These are phyloP conservation scores for Chaetura pelagica DNA, from an alignment of 2,113 vertebrate genomes.

Conservation along the genomic window DNA sequence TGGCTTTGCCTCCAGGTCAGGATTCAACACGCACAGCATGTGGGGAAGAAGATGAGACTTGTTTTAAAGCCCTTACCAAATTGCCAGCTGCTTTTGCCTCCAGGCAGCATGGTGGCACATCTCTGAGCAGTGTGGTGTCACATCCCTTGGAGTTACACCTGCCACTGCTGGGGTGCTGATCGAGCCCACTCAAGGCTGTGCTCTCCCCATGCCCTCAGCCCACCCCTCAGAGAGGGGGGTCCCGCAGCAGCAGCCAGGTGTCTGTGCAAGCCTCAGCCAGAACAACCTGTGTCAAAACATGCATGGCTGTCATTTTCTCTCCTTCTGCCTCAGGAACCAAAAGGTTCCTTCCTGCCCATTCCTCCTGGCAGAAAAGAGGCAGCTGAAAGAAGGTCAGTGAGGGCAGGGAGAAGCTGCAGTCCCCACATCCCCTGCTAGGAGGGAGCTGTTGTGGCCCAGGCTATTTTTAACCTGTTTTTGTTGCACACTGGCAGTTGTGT, in stretches of 20 bases:
- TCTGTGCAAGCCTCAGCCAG: not conserved
- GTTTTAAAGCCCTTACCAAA: slow-evolving; percentile 25
- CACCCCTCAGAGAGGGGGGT: not conserved
- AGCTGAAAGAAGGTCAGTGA: slow-evolving; percentile 41
- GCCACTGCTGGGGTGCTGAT: not conserved
- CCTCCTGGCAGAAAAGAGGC: slow-evolving; percentile 74
- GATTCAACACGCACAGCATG: not conserved
- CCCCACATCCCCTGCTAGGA: not conserved
- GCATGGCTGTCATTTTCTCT: slow-evolving; percentile 76
- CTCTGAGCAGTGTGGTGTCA: not conserved
- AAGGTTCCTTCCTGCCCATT: slow-evolving; percentile 78
- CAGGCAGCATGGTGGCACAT: not conserved
- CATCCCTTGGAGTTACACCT: not conserved
- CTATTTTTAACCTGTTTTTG: slow-evolving; percentile 76
- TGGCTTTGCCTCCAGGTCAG: not conserved
- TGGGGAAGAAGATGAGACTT: not conserved
- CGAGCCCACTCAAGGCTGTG: not conserved
- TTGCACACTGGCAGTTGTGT: not conserved
- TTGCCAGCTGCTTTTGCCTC: not conserved
- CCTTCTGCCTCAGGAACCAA: slow-evolving; percentile 80
- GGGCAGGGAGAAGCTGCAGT: not conserved
- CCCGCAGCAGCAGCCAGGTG: slow-evolving; percentile 3
- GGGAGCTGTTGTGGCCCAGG: slow-evolving; percentile 3
- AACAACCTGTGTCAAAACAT: slow-evolving; percentile 29
- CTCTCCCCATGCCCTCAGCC: not conserved